phyloP scores from a whole-genome alignment of 2,113 vertebrate genomes.

The Felis catus region F.catus_Fca126_mat1.0 CM031412.1:111740001-111740500 shows the following conservation, averaged over 20 bases:
- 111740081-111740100: background rate
- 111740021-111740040: background rate
- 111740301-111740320: constrained; percentile 70
- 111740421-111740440: background rate
- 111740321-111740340: constrained; percentile 57
- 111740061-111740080: background rate
- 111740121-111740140: background rate
- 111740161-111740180: background rate
- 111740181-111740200: background rate
- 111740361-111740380: constrained; percentile 71
- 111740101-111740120: background rate
- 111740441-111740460: rapidly evolving
- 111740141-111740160: background rate
- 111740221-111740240: background rate
- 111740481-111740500: background rate
- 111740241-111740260: constrained; percentile 69
- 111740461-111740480: too few species aligned
- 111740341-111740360: constrained; percentile 72
- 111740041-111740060: background rate
- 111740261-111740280: background rate
- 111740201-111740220: background rate
- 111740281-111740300: constrained; percentile 52
- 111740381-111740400: constrained; percentile 62
- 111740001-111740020: background rate
- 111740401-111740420: constrained; percentile 40